Evolutionary conservation across 2,797 vertebrate species (phyloP), one percentile per base, ranked within the genome.

Genomic region (Chaenodraco wilsoni): DNA sequence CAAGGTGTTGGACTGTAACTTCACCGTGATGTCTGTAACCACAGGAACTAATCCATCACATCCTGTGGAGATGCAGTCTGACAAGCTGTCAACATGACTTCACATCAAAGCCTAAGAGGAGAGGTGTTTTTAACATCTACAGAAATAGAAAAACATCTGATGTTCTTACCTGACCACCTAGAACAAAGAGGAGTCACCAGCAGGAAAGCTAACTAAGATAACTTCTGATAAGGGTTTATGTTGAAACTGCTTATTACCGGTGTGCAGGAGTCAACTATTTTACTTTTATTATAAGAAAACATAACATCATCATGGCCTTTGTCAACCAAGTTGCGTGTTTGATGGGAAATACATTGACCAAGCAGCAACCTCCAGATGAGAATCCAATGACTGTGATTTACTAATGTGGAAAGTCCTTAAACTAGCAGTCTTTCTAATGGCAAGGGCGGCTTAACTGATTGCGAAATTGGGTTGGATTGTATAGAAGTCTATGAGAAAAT

Each of bases 11-110:
- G 67, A 62, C 68, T 59, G 69, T 60, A 79, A 61, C 72, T 71
- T 82, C 56, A 56, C 61, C 78, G 61, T 62, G 80, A 77, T 37
- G 78, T 74, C 76, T 77, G 64, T 51, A 65, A 82, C 80, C 78
- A 76, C 87, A 88, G 88, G 86, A 87, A 84, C 77, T 72, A 83
- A 87, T 88, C 89, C 76, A 78, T 91, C 91, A 82, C 69, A 48
- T 72, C 74, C 74, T 59, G 76, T 40, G 56, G 74, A 81, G 84
- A 86, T 88, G 69, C 72, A 69, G 71, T 50, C 78, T 86, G 91
- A 91, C 87, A 76, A 69, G 77, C 75, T 87, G 87, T 87, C 89
- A 88, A 76, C 81, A 75, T 54, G 51, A 72, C 81, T 87, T 15
- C 81, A 72, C 79, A 80, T 90, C 89, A 90, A 79, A 86, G 76